A percentile compares a stretch with the other conserved stretches of the same genome.
Evolutionary conservation across 2,113 vertebrate species (phyloP).

Genomic region (Stictonetta naevosa): DNA sequence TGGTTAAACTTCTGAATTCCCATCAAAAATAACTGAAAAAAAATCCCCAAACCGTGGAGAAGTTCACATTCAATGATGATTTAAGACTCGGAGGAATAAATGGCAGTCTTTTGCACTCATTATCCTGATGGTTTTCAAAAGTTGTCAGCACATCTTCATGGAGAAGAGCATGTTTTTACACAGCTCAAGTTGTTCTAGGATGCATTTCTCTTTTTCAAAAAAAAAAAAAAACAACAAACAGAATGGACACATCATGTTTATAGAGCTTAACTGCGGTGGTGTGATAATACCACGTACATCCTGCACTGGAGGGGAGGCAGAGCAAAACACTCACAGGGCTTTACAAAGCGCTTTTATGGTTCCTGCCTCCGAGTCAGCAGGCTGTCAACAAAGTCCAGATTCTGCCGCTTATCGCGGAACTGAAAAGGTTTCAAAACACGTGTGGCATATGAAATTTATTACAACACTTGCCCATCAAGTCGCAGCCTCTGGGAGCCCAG

Average conservation of each 20-base stretch:
- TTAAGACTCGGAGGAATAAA: neutral
- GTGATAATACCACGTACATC: constrained; percentile 19
- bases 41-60: neutral
- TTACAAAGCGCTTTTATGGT: constrained; percentile 22
- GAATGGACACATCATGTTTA: neutral
- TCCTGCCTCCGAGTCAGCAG: neutral
- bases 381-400: constrained; percentile 9
- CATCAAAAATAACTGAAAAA: neutral
- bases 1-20: neutral
- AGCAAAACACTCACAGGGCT: constrained; percentile 15
- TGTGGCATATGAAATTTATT: constrained; percentile 29
- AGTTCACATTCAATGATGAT: neutral
- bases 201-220: neutral
- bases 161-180: neutral
- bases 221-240: neutral
- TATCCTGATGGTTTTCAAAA: neutral
- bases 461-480: constrained; percentile 50
- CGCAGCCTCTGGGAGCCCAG: neutral
- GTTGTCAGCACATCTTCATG: neutral
- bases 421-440: constrained; percentile 41
- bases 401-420: constrained; percentile 32
- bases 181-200: neutral
- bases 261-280: neutral
- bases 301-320: neutral
- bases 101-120: neutral